phyloP scores from a whole-genome alignment of 2,113 vertebrate species.

The Muntiacus reevesi region DNA sequence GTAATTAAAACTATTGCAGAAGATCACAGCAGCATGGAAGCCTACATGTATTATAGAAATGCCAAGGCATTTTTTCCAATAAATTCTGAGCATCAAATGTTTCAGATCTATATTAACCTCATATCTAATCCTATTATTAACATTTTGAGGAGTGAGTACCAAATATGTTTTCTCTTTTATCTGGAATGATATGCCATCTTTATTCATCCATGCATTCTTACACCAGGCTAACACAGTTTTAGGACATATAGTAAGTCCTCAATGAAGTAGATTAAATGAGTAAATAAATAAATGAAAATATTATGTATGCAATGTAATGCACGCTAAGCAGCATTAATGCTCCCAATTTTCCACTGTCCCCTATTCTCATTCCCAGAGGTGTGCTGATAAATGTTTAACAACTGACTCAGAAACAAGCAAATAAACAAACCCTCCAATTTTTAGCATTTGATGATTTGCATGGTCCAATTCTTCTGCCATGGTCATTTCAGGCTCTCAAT shows the following conservation, averaged over 20 bases:
- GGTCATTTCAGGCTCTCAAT: not conserved
- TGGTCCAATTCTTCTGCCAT: not conserved
- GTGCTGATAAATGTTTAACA: not conserved
- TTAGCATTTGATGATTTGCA: not conserved
- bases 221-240: not conserved
- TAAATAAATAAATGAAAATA: not conserved
- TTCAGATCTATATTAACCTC: not conserved
- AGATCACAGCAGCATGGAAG: not conserved
- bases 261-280: not conserved
- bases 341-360: not conserved
- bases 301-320: not conserved
- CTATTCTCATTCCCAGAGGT: not conserved
- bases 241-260: not conserved
- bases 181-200: not conserved
- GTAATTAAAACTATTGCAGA: not conserved
- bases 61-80: not conserved
- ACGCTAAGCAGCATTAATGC: not conserved
- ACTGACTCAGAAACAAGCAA: not conserved
- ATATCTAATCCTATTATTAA: not conserved
- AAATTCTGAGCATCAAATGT: not conserved
- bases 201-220: not conserved
- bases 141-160: not conserved
- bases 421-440: not conserved
- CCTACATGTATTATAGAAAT: not conserved
- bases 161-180: not conserved